Evolutionary conservation across 2,113 vertebrate genomes (phyloP).

Genomic region (Irena cyanogastra): DNA sequence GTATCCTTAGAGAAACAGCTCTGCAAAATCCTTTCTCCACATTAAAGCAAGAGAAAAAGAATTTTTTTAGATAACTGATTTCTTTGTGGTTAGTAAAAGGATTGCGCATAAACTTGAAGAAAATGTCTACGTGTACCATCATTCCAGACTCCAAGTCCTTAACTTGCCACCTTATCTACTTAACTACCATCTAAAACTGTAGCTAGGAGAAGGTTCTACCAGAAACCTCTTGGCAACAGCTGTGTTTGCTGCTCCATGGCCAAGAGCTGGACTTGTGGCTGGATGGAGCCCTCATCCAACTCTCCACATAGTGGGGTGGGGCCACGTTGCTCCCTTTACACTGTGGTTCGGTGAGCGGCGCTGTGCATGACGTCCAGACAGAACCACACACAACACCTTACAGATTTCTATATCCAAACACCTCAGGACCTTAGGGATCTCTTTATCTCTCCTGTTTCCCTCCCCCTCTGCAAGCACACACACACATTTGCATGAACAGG

Average conservation of each 20-base stretch:
- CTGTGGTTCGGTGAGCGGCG: background rate
- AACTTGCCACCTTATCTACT: background rate
- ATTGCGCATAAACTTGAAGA: background rate
- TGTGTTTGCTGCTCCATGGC: background rate
- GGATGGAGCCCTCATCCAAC: background rate
- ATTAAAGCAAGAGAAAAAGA: background rate
- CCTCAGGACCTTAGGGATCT: background rate
- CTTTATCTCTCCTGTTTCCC: background rate
- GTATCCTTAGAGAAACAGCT: background rate
- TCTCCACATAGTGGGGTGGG: background rate
- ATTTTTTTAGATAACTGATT: background rate
- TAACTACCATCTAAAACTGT: background rate
- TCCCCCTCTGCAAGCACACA: background rate
- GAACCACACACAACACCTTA: background rate
- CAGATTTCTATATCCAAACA: background rate
- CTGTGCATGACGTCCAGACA: background rate
- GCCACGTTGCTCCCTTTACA: accelerated
- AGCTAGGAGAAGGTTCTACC: background rate
- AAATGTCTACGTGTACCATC: background rate
- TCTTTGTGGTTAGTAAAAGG: background rate
- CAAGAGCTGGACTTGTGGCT: background rate
- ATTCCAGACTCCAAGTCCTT: background rate
- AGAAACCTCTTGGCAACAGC: background rate
- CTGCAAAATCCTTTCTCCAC: background rate
- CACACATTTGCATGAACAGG: background rate